These are phyloP conservation scores for Chaenogobius annularis DNA, from an alignment of 2,113 vertebrate species.

Conservation along the genomic window DNA sequence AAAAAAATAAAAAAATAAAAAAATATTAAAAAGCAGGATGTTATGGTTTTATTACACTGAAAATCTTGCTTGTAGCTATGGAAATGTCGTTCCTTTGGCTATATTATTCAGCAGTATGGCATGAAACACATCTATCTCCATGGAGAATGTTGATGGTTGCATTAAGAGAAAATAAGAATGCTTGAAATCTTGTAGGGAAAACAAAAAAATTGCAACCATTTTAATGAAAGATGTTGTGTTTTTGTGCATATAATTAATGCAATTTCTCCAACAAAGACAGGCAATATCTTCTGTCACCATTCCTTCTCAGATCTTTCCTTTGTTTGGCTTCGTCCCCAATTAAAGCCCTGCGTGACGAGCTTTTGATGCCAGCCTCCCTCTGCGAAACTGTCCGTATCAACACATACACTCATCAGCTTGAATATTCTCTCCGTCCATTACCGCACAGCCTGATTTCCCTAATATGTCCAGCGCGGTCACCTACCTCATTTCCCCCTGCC, in stretches of 20 bases:
- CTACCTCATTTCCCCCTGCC: neutral
- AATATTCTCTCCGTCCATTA: slow-evolving; percentile 31
- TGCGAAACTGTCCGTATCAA: slow-evolving; percentile 45
- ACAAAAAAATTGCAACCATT: too few relatives aligned
- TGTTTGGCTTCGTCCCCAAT: slow-evolving; percentile 35
- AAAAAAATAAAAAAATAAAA: too few relatives aligned
- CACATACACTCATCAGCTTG: slow-evolving; percentile 30
- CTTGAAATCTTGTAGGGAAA: neutral
- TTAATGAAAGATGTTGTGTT: neutral
- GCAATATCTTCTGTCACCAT: slow-evolving; percentile 6
- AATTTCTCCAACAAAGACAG: neutral
- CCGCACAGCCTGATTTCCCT: slow-evolving; percentile 18
- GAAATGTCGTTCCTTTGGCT: too few relatives aligned
- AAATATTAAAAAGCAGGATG: too few relatives aligned
- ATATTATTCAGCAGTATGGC: too few relatives aligned
- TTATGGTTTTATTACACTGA: too few relatives aligned
- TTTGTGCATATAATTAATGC: neutral
- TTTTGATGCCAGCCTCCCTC: slow-evolving; percentile 27
- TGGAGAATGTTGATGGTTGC: too few relatives aligned
- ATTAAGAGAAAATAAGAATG: too few relatives aligned
- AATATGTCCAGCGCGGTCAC: neutral
- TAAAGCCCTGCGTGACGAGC: slow-evolving; percentile 17
- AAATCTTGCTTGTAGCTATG: too few relatives aligned
- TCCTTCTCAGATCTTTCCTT: slow-evolving; percentile 32
- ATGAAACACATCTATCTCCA: too few relatives aligned